Evolutionary conservation across 2,888 invertebrate genomes (phyloP).

Genomic region (Ectobius pallidus): DNA sequence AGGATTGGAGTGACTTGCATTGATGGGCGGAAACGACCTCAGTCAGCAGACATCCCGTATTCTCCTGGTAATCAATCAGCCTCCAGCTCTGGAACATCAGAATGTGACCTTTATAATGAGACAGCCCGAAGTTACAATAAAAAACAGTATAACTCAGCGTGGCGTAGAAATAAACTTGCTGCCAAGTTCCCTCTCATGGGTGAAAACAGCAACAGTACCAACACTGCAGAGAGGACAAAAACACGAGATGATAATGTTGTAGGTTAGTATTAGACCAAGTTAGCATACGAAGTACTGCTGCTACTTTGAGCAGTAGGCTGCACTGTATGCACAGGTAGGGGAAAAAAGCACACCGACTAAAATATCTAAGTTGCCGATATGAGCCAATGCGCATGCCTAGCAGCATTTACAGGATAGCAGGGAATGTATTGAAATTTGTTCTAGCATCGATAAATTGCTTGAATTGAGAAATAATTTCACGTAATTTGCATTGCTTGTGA

Average conservation of each 20-base stretch:
- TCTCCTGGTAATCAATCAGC: background rate
- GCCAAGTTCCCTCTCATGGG: slow-evolving; percentile 42
- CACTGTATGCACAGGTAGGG: no score
- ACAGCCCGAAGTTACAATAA: background rate
- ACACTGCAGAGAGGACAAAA: background rate
- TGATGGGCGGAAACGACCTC: slow-evolving; percentile 45
- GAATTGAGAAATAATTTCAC: no score
- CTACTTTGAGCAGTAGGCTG: no score
- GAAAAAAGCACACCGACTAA: no score
- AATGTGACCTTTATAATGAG: background rate
- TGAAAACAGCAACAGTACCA: background rate
- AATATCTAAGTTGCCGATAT: no score
- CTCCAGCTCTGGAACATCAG: slow-evolving; percentile 10
- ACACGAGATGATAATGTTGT: background rate
- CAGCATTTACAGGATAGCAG: no score
- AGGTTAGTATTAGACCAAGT: slow-evolving; percentile 5
- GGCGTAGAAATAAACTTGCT: slow-evolving; percentile 42
- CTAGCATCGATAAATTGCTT: no score
- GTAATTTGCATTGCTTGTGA: no score
- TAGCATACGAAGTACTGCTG: no score
- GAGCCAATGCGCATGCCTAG: no score
- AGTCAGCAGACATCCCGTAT: slow-evolving; percentile 46
- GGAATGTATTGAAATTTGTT: no score
- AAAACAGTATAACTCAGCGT: background rate
- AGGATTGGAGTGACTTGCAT: slow-evolving; percentile 38